phyloP scores from a whole-genome alignment of 2,888 invertebrate genomes.

The Anaspis maculata region DNA sequence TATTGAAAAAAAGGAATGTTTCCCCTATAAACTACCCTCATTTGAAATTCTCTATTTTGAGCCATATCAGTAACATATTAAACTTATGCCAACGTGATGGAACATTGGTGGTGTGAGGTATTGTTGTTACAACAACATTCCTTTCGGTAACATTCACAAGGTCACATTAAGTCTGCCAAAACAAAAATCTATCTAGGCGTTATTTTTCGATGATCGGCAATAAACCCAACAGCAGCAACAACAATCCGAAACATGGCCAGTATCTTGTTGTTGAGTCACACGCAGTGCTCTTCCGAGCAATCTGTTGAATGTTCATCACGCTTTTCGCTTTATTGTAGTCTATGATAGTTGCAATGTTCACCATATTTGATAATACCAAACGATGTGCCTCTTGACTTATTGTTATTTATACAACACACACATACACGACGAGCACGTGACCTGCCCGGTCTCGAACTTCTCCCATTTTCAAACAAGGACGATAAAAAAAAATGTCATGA shows the following conservation, averaged over 20 bases:
- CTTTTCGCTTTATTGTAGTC: too few relatives aligned
- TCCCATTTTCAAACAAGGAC: too few relatives aligned
- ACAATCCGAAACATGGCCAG: too few relatives aligned
- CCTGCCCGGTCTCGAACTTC: conserved; percentile 32
- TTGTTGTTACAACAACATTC: too few relatives aligned
- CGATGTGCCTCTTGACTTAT: conserved; percentile 38
- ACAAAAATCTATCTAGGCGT: conserved; percentile 16
- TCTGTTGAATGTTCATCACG: too few relatives aligned
- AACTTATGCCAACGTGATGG: conserved; percentile 24
- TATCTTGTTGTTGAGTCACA: conserved; percentile 16
- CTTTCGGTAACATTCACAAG: conserved; percentile 28
- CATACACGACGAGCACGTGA: conserved; percentile 28
- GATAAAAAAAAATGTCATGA: conserved; percentile 9
- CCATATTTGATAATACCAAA: conserved; percentile 40
- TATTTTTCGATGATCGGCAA: too few relatives aligned
- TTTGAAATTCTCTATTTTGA: too few relatives aligned
- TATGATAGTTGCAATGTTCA: too few relatives aligned
- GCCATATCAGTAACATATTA: conserved; percentile 28
- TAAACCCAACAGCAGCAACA: too few relatives aligned
- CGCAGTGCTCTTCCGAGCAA: too few relatives aligned
- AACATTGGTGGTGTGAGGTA: too few relatives aligned
- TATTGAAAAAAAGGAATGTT: conserved; percentile 20
- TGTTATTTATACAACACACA: conserved; percentile 28
- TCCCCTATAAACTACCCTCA: conserved; percentile 15
- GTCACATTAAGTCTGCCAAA: conserved; percentile 31